A percentile compares a stretch with the other conserved stretches of the same genome.
Conservation (phyloP, 2,888 invertebrate genomes). For the Leptinotarsa haldemani region DNA sequence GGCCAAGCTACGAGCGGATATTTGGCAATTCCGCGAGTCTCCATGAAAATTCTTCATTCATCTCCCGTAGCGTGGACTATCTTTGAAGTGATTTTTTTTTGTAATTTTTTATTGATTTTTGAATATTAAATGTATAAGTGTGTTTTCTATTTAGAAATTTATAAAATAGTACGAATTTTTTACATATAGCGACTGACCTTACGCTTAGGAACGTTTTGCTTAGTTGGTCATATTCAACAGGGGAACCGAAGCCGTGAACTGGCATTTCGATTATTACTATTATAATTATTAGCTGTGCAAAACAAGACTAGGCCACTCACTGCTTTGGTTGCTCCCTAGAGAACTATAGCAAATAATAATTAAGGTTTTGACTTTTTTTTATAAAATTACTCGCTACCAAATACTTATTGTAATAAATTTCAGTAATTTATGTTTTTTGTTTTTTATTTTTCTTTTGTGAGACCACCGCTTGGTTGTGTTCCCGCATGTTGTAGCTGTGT, state of each 20-base stretch:
- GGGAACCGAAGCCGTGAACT: conserved; percentile 51
- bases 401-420: conserved; percentile 66
- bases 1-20: conserved; percentile 3
- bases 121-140: conserved; percentile 66
- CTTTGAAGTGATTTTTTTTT: conserved; percentile 63
- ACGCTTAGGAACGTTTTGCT: conserved; percentile 59
- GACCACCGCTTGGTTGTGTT: conserved; percentile 58
- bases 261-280: conserved; percentile 53
- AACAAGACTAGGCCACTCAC: conserved; percentile 60
- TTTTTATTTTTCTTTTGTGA: conserved; percentile 49
- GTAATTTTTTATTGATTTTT: conserved; percentile 65
- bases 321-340: conserved; percentile 56
- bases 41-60: conserved; percentile 13
- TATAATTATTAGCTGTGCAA: conserved; percentile 43
- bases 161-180: conserved; percentile 63
- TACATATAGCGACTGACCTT: conserved; percentile 59
- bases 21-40: neutral
- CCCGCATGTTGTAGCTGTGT: conserved; percentile 55
- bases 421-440: conserved; percentile 65
- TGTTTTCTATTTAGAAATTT: conserved; percentile 67
- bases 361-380: conserved; percentile 63
- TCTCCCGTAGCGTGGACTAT: conserved; percentile 33
- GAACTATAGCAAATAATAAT: conserved; percentile 61
- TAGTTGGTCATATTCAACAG: conserved; percentile 56
- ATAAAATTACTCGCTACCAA: conserved; percentile 68